Evolutionary conservation across 2,797 vertebrate genomes (phyloP).

Genomic region (Neopelma chrysocephalum): DNA sequence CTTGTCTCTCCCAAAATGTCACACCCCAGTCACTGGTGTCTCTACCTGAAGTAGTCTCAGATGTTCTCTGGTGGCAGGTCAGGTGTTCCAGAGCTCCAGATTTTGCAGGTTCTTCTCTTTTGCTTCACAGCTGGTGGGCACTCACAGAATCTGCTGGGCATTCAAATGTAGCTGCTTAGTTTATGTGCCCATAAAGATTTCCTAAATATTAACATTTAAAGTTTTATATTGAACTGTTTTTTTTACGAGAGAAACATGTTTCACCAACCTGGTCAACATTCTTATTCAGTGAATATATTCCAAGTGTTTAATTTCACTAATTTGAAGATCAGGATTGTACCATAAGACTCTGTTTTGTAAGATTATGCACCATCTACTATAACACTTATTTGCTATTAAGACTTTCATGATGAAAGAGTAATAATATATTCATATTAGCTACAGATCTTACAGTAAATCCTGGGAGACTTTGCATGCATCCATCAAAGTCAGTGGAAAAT

Average conservation of each 20-base stretch:
- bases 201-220: neutral
- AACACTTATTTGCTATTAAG: neutral
- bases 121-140: neutral
- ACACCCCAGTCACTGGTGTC: neutral
- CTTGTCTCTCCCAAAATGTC: accelerated
- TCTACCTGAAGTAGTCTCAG: neutral
- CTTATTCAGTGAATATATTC: neutral
- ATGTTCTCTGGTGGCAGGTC: neutral
- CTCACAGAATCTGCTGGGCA: neutral
- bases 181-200: neutral
- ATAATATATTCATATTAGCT: neutral
- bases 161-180: neutral
- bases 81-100: neutral
- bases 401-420: neutral
- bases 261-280: neutral
- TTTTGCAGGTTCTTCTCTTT: neutral
- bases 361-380: neutral
- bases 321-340: neutral
- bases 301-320: neutral
- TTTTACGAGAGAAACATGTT: neutral
- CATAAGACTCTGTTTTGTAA: neutral
- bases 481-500: neutral
- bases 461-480: neutral
- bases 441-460: neutral
- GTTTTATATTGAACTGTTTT: neutral